These are phyloP conservation scores for Phodopus roborovskii DNA, from an alignment of 2,113 vertebrate species.

Conservation along the genomic window DNA sequence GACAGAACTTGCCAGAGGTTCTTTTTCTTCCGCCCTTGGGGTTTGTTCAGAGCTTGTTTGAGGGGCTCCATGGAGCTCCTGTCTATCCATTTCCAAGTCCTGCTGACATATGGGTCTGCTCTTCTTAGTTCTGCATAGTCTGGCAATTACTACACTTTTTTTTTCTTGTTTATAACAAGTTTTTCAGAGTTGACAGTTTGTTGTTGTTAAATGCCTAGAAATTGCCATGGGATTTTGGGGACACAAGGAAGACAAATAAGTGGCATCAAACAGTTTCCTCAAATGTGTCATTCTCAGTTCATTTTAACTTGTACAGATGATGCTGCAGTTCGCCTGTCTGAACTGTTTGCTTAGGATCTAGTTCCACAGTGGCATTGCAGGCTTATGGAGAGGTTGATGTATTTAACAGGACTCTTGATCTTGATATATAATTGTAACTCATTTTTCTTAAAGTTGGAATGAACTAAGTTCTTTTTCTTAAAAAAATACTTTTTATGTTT, in stretches of 20 bases:
- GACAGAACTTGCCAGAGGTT: background rate
- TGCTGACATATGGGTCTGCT: background rate
- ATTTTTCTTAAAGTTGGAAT: background rate
- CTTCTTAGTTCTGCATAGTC: background rate
- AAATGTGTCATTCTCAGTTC: background rate
- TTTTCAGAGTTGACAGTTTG: background rate
- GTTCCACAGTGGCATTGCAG: background rate
- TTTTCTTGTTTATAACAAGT: background rate
- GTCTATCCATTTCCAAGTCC: background rate
- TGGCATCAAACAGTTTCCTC: background rate
- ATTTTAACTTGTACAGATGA: background rate
- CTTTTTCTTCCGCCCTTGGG: background rate
- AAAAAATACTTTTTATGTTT: background rate
- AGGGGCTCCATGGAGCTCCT: background rate
- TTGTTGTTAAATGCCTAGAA: background rate
- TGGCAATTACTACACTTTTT: background rate
- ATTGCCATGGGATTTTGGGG: background rate
- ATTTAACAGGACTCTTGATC: background rate
- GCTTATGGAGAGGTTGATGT: background rate
- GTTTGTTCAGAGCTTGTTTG: background rate
- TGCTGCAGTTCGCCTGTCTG: background rate
- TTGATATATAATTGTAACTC: background rate
- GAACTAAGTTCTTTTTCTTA: background rate
- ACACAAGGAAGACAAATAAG: background rate
- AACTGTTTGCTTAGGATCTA: background rate